phyloP scores from a whole-genome alignment of 2,888 invertebrate species.

The Synergus laeviventris region DNA sequence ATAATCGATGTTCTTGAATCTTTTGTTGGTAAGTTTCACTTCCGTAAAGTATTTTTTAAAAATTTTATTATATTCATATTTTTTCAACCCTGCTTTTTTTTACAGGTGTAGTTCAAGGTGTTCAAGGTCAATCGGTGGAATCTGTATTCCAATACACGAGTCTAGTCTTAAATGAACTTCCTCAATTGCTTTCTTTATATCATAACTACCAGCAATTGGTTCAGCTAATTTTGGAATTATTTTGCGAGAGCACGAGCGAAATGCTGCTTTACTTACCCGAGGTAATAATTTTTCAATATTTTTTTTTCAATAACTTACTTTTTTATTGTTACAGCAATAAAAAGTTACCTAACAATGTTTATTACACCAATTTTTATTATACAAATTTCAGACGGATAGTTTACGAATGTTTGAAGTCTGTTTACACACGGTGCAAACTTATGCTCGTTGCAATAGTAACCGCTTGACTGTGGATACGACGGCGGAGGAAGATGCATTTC shows the following conservation, averaged over 20 bases:
- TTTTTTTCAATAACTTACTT: not conserved
- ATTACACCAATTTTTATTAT: slow-evolving; percentile 42
- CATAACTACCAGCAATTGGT: slow-evolving; percentile 89
- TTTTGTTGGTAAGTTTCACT: slow-evolving; percentile 77
- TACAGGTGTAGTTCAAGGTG: slow-evolving; percentile 82
- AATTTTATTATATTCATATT: slow-evolving; percentile 34
- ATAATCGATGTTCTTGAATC: slow-evolving; percentile 87
- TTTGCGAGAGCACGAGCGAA: slow-evolving; percentile 84
- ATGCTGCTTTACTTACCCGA: slow-evolving; percentile 81
- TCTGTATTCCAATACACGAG: slow-evolving; percentile 80
- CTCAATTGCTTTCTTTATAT: slow-evolving; percentile 84
- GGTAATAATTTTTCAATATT: slow-evolving; percentile 55
- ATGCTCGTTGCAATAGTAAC: slow-evolving; percentile 82
- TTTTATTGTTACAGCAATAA: not conserved
- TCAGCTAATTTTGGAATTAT: slow-evolving; percentile 84
- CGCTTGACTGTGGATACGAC: slow-evolving; percentile 81
- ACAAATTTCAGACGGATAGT: slow-evolving; percentile 77
- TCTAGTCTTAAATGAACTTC: slow-evolving; percentile 82
- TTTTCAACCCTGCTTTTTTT: slow-evolving; percentile 22
- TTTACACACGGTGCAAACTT: slow-evolving; percentile 83
- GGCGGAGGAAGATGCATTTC: slow-evolving; percentile 85
- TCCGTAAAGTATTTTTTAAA: not conserved
- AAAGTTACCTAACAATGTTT: slow-evolving; percentile 1
- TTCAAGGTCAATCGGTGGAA: slow-evolving; percentile 76
- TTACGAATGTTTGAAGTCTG: slow-evolving; percentile 83